These are phyloP conservation scores for Drosophila stalkeri DNA, from an alignment of 2,888 invertebrate species.

Conservation along the genomic window DNA sequence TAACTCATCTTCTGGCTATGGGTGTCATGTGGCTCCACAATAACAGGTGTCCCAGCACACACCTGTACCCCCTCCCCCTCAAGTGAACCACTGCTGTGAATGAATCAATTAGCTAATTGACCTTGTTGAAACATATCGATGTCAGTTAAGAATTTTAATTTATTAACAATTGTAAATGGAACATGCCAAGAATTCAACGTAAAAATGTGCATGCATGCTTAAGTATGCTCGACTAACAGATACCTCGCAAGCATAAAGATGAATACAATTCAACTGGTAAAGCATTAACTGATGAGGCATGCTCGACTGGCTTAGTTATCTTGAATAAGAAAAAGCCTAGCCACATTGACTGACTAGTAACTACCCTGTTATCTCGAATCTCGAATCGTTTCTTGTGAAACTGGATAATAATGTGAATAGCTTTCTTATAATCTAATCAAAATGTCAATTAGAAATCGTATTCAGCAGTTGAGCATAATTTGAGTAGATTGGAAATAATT, in stretches of 20 bases:
- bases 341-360: not conserved
- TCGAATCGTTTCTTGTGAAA: too few species aligned
- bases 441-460: not conserved
- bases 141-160: constrained; percentile 29
- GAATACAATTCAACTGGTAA: too few species aligned
- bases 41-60: constrained; percentile 4
- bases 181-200: not conserved
- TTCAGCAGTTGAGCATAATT: not conserved
- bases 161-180: constrained; percentile 36
- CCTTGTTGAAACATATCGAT: constrained; percentile 17
- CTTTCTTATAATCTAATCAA: not conserved
- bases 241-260: not conserved
- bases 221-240: not conserved
- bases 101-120: constrained; percentile 51
- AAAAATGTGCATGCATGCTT: too few species aligned
- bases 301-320: not conserved
- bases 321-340: not conserved
- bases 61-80: not conserved
- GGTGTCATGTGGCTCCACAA: not conserved
- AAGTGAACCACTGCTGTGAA: constrained; percentile 7
- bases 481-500: too few species aligned
- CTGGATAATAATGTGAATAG: too few species aligned
- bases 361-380: not conserved
- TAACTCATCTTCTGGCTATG: constrained; percentile 10
- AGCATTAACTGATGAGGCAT: not conserved